phyloP scores from a whole-genome alignment of 2,797 vertebrate genomes.

The Smutsia gigantea region DNA sequence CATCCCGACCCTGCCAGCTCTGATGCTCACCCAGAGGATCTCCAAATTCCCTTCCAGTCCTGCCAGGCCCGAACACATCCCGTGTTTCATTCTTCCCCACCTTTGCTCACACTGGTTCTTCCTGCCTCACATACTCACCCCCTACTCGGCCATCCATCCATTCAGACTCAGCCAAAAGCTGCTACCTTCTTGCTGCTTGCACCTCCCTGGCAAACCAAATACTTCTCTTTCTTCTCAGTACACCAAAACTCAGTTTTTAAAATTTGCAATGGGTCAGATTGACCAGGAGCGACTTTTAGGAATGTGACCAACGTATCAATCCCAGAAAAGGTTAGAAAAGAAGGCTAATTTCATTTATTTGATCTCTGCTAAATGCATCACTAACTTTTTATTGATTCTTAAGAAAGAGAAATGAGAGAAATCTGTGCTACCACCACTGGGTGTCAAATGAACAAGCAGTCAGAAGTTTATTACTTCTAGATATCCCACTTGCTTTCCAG shows the following conservation, averaged over 20 bases:
- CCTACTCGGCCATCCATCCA: not conserved
- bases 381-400: conserved; percentile 74
- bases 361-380: conserved; percentile 66
- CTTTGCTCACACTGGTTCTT: not conserved
- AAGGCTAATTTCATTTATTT: conserved; percentile 63
- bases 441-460: conserved; percentile 62
- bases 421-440: conserved; percentile 38
- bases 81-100: rapidly evolving
- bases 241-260: not conserved
- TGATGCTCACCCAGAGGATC: not conserved
- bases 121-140: not conserved
- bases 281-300: conserved; percentile 1
- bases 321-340: conserved; percentile 57
- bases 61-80: not conserved
- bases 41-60: not conserved
- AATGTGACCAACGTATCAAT: conserved; percentile 27
- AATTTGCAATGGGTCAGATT: conserved; percentile 11
- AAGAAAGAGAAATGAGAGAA: conserved; percentile 57
- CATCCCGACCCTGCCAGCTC: not conserved
- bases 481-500: conserved; percentile 58
- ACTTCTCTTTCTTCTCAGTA: not conserved
- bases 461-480: conserved; percentile 64
- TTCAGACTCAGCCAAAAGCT: not conserved
- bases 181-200: not conserved
- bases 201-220: not conserved